Evolutionary conservation across 2,888 invertebrate species (phyloP).

Genomic region (Cancer borealis): DNA sequence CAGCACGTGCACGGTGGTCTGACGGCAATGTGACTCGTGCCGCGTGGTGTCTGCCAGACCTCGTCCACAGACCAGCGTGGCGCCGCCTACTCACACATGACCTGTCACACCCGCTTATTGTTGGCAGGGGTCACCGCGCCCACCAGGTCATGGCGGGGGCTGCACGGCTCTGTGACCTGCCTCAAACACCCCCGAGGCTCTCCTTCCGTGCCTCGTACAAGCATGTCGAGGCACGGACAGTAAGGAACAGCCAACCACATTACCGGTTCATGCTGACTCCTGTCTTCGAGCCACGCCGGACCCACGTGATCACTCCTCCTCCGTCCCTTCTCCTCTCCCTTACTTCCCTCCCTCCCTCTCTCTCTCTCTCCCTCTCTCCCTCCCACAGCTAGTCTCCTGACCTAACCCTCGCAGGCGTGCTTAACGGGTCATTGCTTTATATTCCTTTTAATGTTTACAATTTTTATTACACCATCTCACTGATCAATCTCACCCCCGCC

Average conservation of each 20-base stretch:
- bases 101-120: not conserved
- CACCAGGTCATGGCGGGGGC: not conserved
- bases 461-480: too few species aligned
- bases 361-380: not conserved
- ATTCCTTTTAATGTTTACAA: not conserved
- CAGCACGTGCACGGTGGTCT: too few species aligned
- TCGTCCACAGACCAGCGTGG: not conserved
- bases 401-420: not conserved
- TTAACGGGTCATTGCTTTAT: not conserved
- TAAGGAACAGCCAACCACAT: not conserved
- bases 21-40: too few species aligned
- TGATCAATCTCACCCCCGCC: too few species aligned
- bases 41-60: not conserved
- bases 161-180: not conserved
- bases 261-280: not conserved
- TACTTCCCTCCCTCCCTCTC: not conserved
- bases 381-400: not conserved
- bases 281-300: not conserved
- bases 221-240: not conserved
- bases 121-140: not conserved
- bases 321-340: slow-evolving; percentile 17
- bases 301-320: not conserved
- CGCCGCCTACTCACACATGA: not conserved
- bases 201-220: not conserved
- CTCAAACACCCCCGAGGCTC: not conserved